These are phyloP conservation scores for Eremobia ochroleuca DNA, from an alignment of 2,888 invertebrate genomes.

Conservation along the genomic window DNA sequence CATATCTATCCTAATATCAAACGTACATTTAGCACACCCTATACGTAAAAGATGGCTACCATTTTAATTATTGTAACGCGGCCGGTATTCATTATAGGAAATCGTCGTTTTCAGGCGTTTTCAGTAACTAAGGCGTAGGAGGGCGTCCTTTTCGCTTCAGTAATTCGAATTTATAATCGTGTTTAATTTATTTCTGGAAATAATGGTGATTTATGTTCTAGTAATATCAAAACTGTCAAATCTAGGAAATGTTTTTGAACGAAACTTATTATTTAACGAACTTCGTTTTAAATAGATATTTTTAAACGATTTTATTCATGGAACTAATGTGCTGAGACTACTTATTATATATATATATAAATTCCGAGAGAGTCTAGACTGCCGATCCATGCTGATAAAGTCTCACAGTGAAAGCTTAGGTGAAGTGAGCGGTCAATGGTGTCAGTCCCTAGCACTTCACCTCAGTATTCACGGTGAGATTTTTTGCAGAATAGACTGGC, in stretches of 20 bases:
- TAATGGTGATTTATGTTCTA: constrained; percentile 7
- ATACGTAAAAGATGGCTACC: constrained; percentile 22
- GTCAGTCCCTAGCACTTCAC: no score
- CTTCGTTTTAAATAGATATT: neutral
- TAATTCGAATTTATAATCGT: constrained; percentile 42
- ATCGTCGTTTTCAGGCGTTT: constrained; percentile 55
- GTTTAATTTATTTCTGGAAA: constrained; percentile 39
- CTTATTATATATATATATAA: no score
- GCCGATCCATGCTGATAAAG: no score
- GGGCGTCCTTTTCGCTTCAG: constrained; percentile 34
- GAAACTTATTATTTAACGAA: neutral
- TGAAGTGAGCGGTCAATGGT: no score
- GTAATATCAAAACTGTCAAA: constrained; percentile 11
- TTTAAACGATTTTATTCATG: neutral
- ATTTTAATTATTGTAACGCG: constrained; percentile 59
- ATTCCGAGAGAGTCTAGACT: no score
- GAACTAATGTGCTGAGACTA: neutral
- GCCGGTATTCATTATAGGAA: constrained; percentile 56
- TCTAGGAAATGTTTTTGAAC: neutral
- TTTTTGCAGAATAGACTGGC: no score
- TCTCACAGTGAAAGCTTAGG: no score
- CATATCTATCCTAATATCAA: neutral
- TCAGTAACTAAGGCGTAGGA: constrained; percentile 26
- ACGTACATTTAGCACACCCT: constrained; percentile 13
- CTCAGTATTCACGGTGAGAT: no score